Evolutionary conservation across 2,797 vertebrate genomes (phyloP), one percentile per base, ranked within the genome.

Genomic region (Bovichtus variegatus): DNA sequence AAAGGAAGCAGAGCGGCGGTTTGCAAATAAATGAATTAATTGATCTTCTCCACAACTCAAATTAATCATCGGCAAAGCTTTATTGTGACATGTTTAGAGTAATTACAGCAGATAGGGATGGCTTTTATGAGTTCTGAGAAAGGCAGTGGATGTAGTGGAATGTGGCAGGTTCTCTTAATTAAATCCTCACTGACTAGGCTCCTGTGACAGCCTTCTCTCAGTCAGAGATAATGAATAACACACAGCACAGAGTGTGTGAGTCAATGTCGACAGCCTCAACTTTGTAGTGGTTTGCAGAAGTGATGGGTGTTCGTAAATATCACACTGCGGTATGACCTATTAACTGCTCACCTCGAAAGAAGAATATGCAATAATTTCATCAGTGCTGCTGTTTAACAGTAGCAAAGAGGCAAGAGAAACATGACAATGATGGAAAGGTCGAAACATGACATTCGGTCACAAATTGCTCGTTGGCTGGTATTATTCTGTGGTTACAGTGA

Each of bases 101-200:
- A 93, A 95, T 94, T 91, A 92, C 76, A 38, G 66, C 54, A 83
- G 92, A 93, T 90, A 88, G 89, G 83, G 89, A 74, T 70, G 83
- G 86, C 90, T 93, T 94, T 94, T 93, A 93, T 93, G 91, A 92
- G 86, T 88, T 81, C 65, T 66, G 81, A 77, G 89, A 89, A 90
- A 91, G 92, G 88, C 91, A 84, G 86, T 79, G 91, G 83, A 86
- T 90, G 87, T 84, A 84, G 86, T 90, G 87, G 82, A 92, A 93
- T 87, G 91, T 94, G 92, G 89, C 92, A 92, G 92, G 84, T 88
- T 76, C 76, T 89, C 89, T 94, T 94, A 93, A 94, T 93, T 92
- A 93, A 94, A 94, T 92, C 87, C 84, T 93, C 81, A 89, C 90
- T 81, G 81, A 82, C 87, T 73, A 77, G 76, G 81, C 84, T 88